Conservation (phyloP, 2,888 invertebrate species). For the Leuctra nigra region DNA sequence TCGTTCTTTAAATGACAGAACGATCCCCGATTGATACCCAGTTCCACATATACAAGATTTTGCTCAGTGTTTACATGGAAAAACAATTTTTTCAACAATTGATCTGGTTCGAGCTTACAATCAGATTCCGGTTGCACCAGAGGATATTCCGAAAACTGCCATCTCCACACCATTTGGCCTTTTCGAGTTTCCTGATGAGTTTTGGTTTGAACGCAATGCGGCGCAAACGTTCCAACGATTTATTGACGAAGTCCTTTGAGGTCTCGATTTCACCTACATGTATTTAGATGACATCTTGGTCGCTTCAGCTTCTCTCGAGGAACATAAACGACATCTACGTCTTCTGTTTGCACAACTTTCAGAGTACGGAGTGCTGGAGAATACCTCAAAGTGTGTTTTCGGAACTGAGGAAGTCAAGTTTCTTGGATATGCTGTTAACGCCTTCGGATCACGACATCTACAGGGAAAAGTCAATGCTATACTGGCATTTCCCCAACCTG, state of each 20-base stretch:
- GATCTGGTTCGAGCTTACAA: conserved; percentile 36
- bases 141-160: conserved; percentile 38
- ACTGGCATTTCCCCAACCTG: conserved; percentile 18
- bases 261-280: conserved; percentile 33
- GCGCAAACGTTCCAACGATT: conserved; percentile 39
- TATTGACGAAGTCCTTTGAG: conserved; percentile 30
- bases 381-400: conserved; percentile 21
- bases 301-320: conserved; percentile 26
- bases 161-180: conserved; percentile 37
- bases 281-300: conserved; percentile 38
- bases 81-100: conserved; percentile 33
- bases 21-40: conserved; percentile 37
- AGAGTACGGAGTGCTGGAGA: conserved; percentile 31
- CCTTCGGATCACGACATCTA: neutral
- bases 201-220: no score
- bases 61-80: conserved; percentile 32
- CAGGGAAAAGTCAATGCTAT: neutral
- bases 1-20: conserved; percentile 35
- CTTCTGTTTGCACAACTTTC: conserved; percentile 30
- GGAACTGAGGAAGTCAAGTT: conserved; percentile 9
- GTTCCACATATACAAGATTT: conserved; percentile 34
- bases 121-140: conserved; percentile 37
- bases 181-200: no score
- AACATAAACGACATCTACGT: conserved; percentile 30
- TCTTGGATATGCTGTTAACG: conserved; percentile 17